Evolutionary conservation across 2,797 vertebrate species (phyloP), one percentile per base, ranked within the genome.

Genomic region (Lacerta viridis): DNA sequence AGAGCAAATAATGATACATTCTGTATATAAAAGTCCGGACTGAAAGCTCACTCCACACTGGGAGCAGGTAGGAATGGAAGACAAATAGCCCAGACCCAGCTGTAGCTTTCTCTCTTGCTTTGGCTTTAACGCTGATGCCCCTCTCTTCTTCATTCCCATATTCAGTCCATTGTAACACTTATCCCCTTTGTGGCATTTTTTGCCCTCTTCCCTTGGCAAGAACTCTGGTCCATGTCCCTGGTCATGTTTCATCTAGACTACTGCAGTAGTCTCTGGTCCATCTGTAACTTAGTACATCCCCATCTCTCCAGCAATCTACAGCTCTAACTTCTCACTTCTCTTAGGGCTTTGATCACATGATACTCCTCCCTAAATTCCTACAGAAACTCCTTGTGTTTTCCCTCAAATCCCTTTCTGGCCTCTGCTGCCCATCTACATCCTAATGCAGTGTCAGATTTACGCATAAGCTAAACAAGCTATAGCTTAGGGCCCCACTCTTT

Each of bases 1-100:
- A 91, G 89, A 95, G 90, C 90, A 91, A 93, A 96, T 93, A 95
- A 93, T 88, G 78, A 80, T 91, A 86, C 7, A 95, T 93, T 88
- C 0, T 0, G 92, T 94, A 92, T 93, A 93, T 93, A 92, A 94
- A 93, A 89, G 80, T 89, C 83, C 89, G 94, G 90, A 80, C 72
- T 90, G 88, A 90, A 95, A 93, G 72, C 90, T 92, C 86, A 92
- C 80, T 86, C 80, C 84, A 29, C 6, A 0, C 80, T 88, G 90
- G 81, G 92, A 93, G 88, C 75, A 83, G 88, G 83, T 39, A 59
- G 86, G 89, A 43, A 71, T 41, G 5, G 29, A 71, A n/a, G 39
- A 20, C 17, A n/a, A 78, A 68, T 59, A 92, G 87, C 46, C 55
- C 78, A 91, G 88, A 88, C 84, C 84, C 76, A 91, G 29, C 50